Percentiles rank a stretch among this genome's conserved stretches.
phyloP scores from a whole-genome alignment of 2,113 vertebrate genomes.

The Daubentonia madagascariensis region DNA sequence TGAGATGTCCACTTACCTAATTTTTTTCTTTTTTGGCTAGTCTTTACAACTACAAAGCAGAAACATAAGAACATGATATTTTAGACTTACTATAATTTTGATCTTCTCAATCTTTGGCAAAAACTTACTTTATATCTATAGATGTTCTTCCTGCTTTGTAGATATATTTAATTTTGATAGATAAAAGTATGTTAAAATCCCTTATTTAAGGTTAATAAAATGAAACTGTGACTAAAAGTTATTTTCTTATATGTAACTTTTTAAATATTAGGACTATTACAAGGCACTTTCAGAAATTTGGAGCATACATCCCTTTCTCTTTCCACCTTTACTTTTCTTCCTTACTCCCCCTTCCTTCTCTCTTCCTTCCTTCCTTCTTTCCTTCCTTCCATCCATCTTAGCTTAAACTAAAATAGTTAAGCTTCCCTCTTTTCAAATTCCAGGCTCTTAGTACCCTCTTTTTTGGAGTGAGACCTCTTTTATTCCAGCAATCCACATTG shows the following conservation, averaged over 20 bases:
- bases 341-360: not conserved
- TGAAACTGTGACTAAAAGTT: not conserved
- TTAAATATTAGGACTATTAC: not conserved
- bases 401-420: constrained; percentile 8
- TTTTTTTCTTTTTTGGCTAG: not conserved
- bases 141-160: not conserved
- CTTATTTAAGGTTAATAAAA: not conserved
- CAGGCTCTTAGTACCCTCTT: not conserved
- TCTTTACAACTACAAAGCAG: not conserved
- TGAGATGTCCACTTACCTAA: not conserved
- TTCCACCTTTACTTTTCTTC: not conserved
- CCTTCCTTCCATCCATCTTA: not conserved
- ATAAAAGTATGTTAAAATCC: not conserved
- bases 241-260: not conserved
- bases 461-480: not conserved
- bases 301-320: not conserved
- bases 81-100: constrained; percentile 8
- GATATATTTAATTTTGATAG: not conserved
- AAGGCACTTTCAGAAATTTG: not conserved
- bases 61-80: not conserved
- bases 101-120: not conserved
- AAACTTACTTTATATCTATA: not conserved
- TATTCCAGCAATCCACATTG: not conserved
- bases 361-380: not conserved
- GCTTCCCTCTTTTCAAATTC: not conserved